These are phyloP conservation scores for Colostygia pectinataria DNA, from an alignment of 2,888 invertebrate species.

Conservation along the genomic window DNA sequence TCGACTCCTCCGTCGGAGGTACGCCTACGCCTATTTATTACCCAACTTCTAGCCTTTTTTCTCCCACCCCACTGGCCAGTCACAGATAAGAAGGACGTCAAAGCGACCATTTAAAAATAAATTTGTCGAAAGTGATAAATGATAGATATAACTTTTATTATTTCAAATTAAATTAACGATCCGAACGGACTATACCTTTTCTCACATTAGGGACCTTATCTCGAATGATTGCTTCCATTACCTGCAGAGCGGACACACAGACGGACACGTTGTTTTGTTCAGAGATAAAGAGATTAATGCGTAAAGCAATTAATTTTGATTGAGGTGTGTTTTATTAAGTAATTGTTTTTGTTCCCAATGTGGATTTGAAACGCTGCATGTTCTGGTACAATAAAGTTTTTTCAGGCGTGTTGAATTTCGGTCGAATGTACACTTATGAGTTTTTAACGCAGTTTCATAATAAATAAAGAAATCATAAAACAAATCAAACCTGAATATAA, in stretches of 20 bases:
- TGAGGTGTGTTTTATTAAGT: constrained; percentile 81
- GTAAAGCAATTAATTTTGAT: constrained; percentile 82
- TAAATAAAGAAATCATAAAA: background rate
- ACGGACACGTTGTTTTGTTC: constrained; percentile 72
- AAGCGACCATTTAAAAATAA: constrained; percentile 80
- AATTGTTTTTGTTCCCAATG: constrained; percentile 78
- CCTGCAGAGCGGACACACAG: constrained; percentile 64
- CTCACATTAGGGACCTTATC: constrained; percentile 82
- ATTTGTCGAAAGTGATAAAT: constrained; percentile 83
- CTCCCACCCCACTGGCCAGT: constrained; percentile 59
- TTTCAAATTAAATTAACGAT: constrained; percentile 82
- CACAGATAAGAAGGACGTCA: constrained; percentile 73
- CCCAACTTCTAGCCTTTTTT: constrained; percentile 58
- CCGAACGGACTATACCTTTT: constrained; percentile 76
- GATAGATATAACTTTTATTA: constrained; percentile 81
- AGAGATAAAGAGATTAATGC: constrained; percentile 81
- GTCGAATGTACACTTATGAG: constrained; percentile 5
- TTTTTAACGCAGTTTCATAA: background rate
- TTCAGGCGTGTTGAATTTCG: constrained; percentile 28
- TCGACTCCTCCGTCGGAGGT: constrained; percentile 4
- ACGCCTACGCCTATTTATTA: constrained; percentile 68
- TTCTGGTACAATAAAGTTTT: constrained; percentile 45
- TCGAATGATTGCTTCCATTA: constrained; percentile 82
- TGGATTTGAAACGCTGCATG: constrained; percentile 67
- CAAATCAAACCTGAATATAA: background rate